These are phyloP conservation scores for Nymphalis polychloros DNA, from an alignment of 2,888 invertebrate genomes.

Conservation along the genomic window DNA sequence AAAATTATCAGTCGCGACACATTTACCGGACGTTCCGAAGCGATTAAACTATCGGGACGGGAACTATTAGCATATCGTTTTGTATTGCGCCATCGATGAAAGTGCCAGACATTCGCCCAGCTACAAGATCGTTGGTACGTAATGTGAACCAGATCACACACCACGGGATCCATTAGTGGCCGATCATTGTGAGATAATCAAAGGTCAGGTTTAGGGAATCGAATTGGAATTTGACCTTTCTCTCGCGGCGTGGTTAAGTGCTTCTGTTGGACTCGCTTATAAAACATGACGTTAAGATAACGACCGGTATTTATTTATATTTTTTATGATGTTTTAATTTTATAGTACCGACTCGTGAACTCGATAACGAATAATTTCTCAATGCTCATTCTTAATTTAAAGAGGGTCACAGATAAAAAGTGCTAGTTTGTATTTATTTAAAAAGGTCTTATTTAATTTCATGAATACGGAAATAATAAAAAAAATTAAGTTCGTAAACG, in stretches of 20 bases:
- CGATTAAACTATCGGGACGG: no score
- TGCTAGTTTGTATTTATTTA: no score
- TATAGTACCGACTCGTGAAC: background rate
- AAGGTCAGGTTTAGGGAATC: constrained; percentile 54
- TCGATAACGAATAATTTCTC: background rate
- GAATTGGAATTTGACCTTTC: constrained; percentile 40
- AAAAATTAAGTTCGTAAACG: no score
- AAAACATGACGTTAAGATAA: constrained; percentile 27
- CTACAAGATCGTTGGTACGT: no score
- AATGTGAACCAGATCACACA: background rate
- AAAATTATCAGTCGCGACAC: no score
- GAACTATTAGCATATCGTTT: no score
- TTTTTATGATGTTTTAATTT: constrained; percentile 23
- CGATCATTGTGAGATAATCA: constrained; percentile 51
- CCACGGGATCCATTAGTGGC: constrained; percentile 53
- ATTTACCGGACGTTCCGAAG: background rate
- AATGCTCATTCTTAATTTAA: constrained; percentile 2
- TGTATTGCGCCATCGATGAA: no score
- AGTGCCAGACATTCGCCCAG: no score
- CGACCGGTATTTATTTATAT: constrained; percentile 7
- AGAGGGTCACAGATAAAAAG: background rate
- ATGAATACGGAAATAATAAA: no score
- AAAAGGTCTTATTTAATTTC: no score
- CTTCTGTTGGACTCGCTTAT: constrained; percentile 39
- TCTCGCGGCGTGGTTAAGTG: constrained; percentile 37